phyloP scores from a whole-genome alignment of 2,888 invertebrate genomes.

The Agrilus biguttatus region DNA sequence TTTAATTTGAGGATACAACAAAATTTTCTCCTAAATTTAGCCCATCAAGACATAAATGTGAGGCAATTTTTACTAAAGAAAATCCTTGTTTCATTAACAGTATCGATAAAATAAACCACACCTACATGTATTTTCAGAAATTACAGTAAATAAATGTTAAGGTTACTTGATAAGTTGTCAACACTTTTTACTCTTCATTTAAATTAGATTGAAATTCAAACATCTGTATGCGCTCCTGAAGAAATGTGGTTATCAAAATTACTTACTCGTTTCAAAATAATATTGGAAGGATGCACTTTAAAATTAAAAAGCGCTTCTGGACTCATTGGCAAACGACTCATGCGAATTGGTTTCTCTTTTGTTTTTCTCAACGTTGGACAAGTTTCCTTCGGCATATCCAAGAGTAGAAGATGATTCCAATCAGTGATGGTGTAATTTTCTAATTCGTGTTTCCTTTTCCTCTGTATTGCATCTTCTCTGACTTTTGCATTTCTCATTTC shows the following conservation, averaged over 20 bases:
- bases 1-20: too few relatives aligned
- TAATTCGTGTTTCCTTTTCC: constrained; percentile 3
- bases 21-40: too few relatives aligned
- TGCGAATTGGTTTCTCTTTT: neutral
- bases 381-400: too few relatives aligned
- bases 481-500: neutral
- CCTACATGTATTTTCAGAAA: too few relatives aligned
- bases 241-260: neutral
- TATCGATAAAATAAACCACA: too few relatives aligned
- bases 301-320: constrained; percentile 30
- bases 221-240: too few relatives aligned
- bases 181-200: too few relatives aligned
- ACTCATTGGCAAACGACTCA: constrained; percentile 23
- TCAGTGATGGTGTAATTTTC: constrained; percentile 13
- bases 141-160: too few relatives aligned
- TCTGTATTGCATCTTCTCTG: neutral
- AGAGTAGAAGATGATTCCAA: neutral
- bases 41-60: too few relatives aligned
- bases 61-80: too few relatives aligned
- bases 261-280: constrained; percentile 19
- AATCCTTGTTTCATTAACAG: neutral
- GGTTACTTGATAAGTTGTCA: too few relatives aligned
- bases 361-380: neutral
- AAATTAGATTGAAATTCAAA: too few relatives aligned
- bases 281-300: constrained; percentile 23